A percentile compares a stretch with the other conserved stretches of the same genome.
These are phyloP conservation scores for Otis tarda DNA, from an alignment of 2,113 vertebrate species.

Conservation along the genomic window DNA sequence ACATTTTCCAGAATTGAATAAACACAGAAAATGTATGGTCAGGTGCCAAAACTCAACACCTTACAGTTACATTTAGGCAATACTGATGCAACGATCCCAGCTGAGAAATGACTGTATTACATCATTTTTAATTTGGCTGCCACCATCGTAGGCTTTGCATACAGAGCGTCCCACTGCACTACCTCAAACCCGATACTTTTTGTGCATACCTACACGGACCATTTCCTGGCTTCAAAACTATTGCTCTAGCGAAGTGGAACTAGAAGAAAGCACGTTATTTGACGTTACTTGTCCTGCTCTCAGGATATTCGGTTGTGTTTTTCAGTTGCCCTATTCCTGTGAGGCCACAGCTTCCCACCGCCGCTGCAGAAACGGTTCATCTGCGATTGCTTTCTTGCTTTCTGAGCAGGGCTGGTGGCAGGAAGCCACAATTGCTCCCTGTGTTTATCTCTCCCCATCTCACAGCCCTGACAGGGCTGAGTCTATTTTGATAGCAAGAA, in stretches of 20 bases:
- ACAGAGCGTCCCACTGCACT: neutral
- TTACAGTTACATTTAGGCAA: neutral
- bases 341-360: neutral
- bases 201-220: neutral
- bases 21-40: neutral
- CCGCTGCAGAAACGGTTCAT: conserved; percentile 7
- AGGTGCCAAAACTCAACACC: neutral
- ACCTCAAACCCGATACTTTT: neutral
- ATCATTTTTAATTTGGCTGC: neutral
- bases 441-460: conserved; percentile 61
- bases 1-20: neutral
- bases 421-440: conserved; percentile 65
- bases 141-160: neutral
- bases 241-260: neutral
- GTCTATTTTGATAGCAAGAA: conserved; percentile 54
- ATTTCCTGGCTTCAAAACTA: neutral
- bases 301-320: neutral
- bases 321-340: neutral
- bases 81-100: neutral
- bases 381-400: conserved; percentile 31
- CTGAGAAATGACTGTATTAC: neutral
- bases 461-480: neutral
- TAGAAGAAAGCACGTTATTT: neutral
- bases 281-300: neutral
- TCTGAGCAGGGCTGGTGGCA: conserved; percentile 43